Conservation (phyloP, 2,113 vertebrate genomes). For the Australoheros scitulus region DNA sequence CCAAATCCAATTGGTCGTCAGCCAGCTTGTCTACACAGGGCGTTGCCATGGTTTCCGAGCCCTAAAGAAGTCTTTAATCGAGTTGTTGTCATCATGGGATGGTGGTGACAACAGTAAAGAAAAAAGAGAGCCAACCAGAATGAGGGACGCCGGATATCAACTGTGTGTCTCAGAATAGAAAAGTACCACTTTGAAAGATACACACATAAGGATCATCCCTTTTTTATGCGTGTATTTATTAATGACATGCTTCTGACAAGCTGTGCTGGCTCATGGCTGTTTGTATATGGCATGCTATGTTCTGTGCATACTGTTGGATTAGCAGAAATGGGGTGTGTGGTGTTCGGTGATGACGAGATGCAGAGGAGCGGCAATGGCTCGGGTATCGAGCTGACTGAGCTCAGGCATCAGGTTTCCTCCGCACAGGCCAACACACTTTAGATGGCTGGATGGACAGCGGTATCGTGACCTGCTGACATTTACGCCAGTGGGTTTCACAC, state of each 20-base stretch:
- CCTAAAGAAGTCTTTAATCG: conserved; percentile 68
- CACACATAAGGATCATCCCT: conserved; percentile 12
- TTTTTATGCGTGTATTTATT: conserved; percentile 2
- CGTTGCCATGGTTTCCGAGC: conserved; percentile 61
- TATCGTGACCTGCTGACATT: conserved; percentile 37
- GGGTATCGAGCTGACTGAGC: conserved; percentile 55
- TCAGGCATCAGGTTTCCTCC: conserved; percentile 57
- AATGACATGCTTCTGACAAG: conserved; percentile 24
- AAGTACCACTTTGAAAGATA: background rate
- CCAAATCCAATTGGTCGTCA: conserved; percentile 47
- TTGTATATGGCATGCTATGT: conserved; percentile 28
- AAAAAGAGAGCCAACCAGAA: background rate
- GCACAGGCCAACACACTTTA: conserved; percentile 37
- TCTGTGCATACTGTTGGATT: conserved; percentile 38
- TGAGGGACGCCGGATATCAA: background rate
- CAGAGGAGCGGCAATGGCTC: conserved; percentile 30
- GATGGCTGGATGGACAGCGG: conserved; percentile 8
- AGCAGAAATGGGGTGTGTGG: conserved; percentile 29
- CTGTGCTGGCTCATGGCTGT: conserved; percentile 17
- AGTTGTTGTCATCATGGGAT: conserved; percentile 61
- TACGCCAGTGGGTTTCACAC: conserved; percentile 8
- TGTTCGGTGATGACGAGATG: conserved; percentile 32
- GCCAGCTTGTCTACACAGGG: conserved; percentile 67
- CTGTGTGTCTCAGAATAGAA: conserved; percentile 53
- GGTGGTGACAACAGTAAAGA: conserved; percentile 36